These are phyloP conservation scores for Varanus komodoensis DNA, from an alignment of 2,113 vertebrate species.

Conservation along the genomic window DNA sequence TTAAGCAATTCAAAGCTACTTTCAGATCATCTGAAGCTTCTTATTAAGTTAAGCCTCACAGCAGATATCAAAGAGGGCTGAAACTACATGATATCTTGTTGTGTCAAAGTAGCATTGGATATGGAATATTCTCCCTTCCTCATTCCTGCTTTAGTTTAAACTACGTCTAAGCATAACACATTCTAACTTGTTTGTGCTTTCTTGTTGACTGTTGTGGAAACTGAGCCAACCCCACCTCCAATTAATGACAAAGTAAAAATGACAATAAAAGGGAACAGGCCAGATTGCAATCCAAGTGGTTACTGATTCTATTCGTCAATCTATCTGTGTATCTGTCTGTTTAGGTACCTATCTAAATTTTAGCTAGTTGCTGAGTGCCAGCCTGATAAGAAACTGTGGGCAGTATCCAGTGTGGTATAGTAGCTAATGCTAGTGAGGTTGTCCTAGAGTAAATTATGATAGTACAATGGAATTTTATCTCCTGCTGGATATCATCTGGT, in stretches of 20 bases:
- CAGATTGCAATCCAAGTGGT: not conserved
- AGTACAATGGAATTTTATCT: too few relatives aligned
- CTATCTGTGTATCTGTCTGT: too few relatives aligned
- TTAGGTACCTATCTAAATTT: too few relatives aligned
- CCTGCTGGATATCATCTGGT: too few relatives aligned
- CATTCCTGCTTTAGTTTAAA: not conserved
- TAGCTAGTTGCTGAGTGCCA: too few relatives aligned
- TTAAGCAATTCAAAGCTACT: conserved; percentile 65
- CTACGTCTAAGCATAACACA: not conserved
- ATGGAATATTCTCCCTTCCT: conserved; percentile 4
- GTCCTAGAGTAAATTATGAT: too few relatives aligned
- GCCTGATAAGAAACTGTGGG: too few relatives aligned
- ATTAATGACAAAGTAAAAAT: not conserved
- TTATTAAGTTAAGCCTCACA: conserved; percentile 44
- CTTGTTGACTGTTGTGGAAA: not conserved
- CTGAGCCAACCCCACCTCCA: too few relatives aligned
- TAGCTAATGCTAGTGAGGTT: too few relatives aligned
- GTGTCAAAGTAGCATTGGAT: conserved; percentile 33
- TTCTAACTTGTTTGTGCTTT: not conserved
- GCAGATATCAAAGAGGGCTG: conserved; percentile 46
- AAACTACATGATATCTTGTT: not conserved
- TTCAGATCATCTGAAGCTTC: conserved; percentile 61
- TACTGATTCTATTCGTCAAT: not conserved
- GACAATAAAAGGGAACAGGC: not conserved
- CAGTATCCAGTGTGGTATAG: too few relatives aligned